Conservation (phyloP, 2,797 vertebrate genomes). For the Graptemys geographica region DNA sequence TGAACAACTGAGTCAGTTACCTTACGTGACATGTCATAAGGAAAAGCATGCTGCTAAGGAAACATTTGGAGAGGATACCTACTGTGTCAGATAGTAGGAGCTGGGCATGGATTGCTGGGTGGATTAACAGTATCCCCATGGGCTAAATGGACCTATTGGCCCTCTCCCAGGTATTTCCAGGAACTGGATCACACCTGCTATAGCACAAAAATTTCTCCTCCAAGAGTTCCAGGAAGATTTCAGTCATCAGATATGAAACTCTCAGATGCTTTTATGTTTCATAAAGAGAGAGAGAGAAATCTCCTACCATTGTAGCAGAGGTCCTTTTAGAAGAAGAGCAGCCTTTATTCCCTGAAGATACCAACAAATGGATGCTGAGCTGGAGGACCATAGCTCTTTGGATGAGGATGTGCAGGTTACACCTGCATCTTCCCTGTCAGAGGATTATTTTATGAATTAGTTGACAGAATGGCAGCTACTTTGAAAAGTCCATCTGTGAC, state of each 20-base stretch:
- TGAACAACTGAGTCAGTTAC: conserved; percentile 4
- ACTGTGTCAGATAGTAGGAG: not conserved
- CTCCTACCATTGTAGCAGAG: no score
- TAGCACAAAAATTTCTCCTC: conserved; percentile 23
- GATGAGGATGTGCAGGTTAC: not conserved
- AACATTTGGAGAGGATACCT: no score
- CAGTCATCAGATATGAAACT: conserved; percentile 43
- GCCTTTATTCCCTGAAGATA: no score
- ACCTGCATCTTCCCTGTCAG: not conserved
- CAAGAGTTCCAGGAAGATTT: conserved; percentile 24
- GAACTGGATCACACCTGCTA: conserved; percentile 42
- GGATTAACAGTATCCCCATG: not conserved
- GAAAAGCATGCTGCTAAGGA: not conserved
- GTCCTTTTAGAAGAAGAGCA: no score
- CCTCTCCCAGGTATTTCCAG: not conserved
- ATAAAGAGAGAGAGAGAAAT: no score
- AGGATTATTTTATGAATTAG: not conserved
- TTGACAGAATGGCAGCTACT: not conserved
- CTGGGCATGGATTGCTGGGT: not conserved
- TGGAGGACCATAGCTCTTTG: conserved; percentile 7
- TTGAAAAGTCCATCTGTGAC: not conserved
- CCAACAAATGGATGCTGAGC: not conserved
- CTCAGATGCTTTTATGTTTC: not conserved
- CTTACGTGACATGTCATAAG: conserved; percentile 1
- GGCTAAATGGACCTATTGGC: conserved; percentile 9